Conservation (phyloP, 2,113 vertebrate genomes). For the Ctenomys sociabilis region DNA sequence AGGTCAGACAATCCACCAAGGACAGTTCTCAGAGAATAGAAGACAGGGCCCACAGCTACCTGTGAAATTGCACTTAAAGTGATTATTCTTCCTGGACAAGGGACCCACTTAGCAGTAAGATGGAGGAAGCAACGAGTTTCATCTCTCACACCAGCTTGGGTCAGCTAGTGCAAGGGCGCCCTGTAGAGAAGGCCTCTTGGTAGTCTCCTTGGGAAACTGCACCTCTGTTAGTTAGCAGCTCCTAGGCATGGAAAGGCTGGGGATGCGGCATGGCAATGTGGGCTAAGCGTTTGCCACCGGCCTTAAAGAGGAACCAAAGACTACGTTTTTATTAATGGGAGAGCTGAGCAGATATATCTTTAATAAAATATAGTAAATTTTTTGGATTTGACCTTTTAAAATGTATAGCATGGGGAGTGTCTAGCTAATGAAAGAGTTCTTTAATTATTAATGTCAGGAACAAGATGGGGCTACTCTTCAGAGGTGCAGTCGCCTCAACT, state of each 20-base stretch:
- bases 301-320: neutral
- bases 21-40: neutral
- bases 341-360: slow-evolving; percentile 1
- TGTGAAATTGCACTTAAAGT: neutral
- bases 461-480: slow-evolving; percentile 22
- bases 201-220: neutral
- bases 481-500: neutral
- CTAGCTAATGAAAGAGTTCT: slow-evolving; percentile 44
- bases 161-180: neutral
- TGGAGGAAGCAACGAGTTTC: neutral
- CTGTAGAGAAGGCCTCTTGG: neutral
- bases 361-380: slow-evolving; percentile 56
- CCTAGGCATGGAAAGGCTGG: neutral
- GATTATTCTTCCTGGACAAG: neutral
- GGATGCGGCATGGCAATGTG: neutral
- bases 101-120: neutral
- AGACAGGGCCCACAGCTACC: neutral
- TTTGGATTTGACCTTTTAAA: slow-evolving; percentile 64
- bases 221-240: neutral
- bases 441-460: slow-evolving; percentile 46
- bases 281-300: neutral
- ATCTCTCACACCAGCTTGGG: neutral
- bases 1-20: neutral
- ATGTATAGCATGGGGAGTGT: neutral
- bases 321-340: neutral